These are phyloP conservation scores for Lepidocolaptes lacrymiger DNA, from an alignment of 2,797 vertebrate species.

Conservation along the genomic window DNA sequence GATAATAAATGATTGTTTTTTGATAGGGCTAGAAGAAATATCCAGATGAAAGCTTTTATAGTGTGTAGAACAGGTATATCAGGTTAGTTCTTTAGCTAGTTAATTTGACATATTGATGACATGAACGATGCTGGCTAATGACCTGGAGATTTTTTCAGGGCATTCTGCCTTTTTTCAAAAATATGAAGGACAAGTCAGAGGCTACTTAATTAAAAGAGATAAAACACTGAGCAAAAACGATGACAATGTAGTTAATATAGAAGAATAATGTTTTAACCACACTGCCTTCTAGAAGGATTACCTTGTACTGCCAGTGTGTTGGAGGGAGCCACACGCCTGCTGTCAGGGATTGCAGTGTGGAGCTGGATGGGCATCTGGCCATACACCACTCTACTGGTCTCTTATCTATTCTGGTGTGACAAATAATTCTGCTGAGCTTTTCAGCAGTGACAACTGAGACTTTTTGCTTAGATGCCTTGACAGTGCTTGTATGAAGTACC, in stretches of 20 bases:
- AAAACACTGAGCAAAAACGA: background rate
- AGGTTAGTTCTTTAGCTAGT: background rate
- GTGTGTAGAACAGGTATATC: background rate
- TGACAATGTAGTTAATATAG: background rate
- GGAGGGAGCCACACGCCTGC: background rate
- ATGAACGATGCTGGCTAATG: background rate
- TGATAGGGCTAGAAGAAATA: background rate
- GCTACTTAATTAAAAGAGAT: background rate
- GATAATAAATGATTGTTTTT: background rate
- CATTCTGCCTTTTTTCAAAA: background rate
- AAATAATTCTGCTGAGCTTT: slow-evolving; percentile 87
- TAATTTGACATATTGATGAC: background rate
- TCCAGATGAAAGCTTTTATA: background rate
- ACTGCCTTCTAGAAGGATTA: background rate
- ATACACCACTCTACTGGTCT: slow-evolving; percentile 65
- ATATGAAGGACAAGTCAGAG: background rate
- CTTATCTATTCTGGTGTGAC: slow-evolving; percentile 84
- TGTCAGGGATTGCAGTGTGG: background rate
- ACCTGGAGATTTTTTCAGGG: background rate
- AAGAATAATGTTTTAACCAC: background rate
- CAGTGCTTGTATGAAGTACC: slow-evolving; percentile 88
- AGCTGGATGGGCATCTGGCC: slow-evolving; percentile 43
- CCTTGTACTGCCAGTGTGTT: background rate
- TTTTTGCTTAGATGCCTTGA: slow-evolving; percentile 83
- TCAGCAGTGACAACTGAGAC: slow-evolving; percentile 85